phyloP scores from a whole-genome alignment of 2,797 vertebrate species.

The Gymnoscopelus braueri region DNA sequence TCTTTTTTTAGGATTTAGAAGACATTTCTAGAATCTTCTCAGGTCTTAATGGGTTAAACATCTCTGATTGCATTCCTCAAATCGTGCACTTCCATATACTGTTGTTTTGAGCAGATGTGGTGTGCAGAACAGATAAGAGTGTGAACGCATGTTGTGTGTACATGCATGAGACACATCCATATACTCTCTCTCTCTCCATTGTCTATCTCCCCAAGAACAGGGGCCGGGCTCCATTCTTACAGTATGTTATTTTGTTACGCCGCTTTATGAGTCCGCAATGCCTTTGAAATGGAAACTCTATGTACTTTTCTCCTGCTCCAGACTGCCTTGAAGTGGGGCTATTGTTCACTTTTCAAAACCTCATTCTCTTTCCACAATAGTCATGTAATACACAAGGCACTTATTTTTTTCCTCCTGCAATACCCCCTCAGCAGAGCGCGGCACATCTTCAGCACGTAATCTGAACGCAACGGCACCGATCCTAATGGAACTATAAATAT shows the following conservation, averaged over 20 bases:
- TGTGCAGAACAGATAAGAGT: conserved; percentile 77
- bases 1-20: too few relatives aligned
- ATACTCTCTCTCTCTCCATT: conserved; percentile 47
- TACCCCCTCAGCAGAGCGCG: conserved; percentile 52
- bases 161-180: conserved; percentile 61
- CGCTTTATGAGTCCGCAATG: conserved; percentile 38
- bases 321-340: conserved; percentile 58
- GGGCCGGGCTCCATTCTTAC: conserved; percentile 32
- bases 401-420: conserved; percentile 30
- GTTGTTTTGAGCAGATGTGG: conserved; percentile 78
- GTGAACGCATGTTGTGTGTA: conserved; percentile 56
- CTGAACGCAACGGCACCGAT: conserved; percentile 46
- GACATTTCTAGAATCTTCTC: too few relatives aligned
- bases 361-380: conserved; percentile 68
- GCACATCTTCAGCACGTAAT: conserved; percentile 48
- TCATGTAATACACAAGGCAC: conserved; percentile 69
- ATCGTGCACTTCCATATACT: conserved; percentile 64
- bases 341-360: conserved; percentile 52
- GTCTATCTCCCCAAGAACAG: conserved; percentile 51
- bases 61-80: conserved; percentile 82
- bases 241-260: conserved; percentile 40
- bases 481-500: conserved; percentile 72
- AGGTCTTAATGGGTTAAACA: conserved; percentile 54
- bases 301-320: conserved; percentile 33
- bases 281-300: conserved; percentile 73